These are phyloP conservation scores for Porites lutea DNA, from an alignment of 64 coral and sea anemone species.

Conservation along the genomic window DNA sequence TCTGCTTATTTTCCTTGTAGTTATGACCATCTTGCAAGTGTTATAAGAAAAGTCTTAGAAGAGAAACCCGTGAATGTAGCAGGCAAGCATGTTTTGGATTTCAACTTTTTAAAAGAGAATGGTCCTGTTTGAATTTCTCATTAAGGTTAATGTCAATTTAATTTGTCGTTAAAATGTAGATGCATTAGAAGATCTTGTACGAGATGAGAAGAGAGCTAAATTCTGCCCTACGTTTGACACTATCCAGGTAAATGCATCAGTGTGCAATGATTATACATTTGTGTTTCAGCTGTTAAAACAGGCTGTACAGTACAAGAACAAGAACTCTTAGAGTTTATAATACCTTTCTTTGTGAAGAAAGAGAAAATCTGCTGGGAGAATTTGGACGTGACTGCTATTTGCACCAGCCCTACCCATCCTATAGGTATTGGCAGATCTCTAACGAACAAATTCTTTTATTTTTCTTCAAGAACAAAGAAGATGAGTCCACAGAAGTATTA, in stretches of 20 bases:
- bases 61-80: slow-evolving; percentile 76
- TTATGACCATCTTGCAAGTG: slow-evolving; percentile 93
- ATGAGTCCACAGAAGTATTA: slow-evolving; percentile 96
- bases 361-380: too few species aligned
- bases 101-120: background rate
- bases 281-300: too few species aligned
- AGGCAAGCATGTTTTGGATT: slow-evolving; percentile 58
- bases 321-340: too few species aligned
- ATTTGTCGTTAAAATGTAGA: slow-evolving; percentile 54
- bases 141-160: background rate
- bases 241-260: slow-evolving; percentile 78
- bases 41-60: slow-evolving; percentile 76
- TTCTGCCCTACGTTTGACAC: slow-evolving; percentile 91
- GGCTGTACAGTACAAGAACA: too few species aligned
- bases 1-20: slow-evolving; percentile 54
- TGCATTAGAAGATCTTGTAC: slow-evolving; percentile 82
- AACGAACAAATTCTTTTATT: background rate
- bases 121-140: background rate
- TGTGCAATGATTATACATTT: background rate
- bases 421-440: too few species aligned
- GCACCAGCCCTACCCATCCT: too few species aligned
- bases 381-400: too few species aligned
- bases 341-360: too few species aligned
- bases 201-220: slow-evolving; percentile 93
- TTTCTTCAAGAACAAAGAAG: slow-evolving; percentile 81